Base-by-base conservation (phyloP, 1,140 invertebrate species). In the Thalassaphorura encarpata region DNA sequence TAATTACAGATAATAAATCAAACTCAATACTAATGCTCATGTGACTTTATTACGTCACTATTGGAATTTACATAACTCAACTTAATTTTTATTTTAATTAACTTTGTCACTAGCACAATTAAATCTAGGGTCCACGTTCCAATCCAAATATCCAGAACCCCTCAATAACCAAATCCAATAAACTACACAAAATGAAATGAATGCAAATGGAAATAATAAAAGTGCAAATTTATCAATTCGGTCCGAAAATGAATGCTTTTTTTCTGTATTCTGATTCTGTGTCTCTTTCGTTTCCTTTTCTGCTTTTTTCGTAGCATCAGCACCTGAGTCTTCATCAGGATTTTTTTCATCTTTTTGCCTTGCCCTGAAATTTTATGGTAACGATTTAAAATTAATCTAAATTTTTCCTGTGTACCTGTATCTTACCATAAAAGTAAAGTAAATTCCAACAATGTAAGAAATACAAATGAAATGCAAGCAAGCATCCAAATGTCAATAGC, bases 401-500 rank as follows among this genome's bases (percentile, higher is more conserved):
- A 36, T 36, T n/a, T 11, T 36, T 36, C n/a, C n/a, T n/a, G n/a
- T n/a, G 33, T 11, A n/a, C n/a, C 33, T 11, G 11, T 36, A n/a
- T 36, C 33, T 48, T 28, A 51, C 48, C 48, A 51, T 6, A 27
- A 19, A n/a, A 51, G 23, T 3, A 51, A 4, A 18, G 6, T 36
- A 21, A 51, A 36, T 24, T 51, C 48, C 13, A 83, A 69, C 16
- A 85, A 69, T 1, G 80, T 80, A 8, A 81, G 72, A 68, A 84
- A 84, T 19, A 84, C 82, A 69, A 84, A 84, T 31, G 81, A 71
- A 4, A 83, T 81, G 69, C 83, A 84, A 8, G 76, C 79, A 60
- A 81, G 78, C 67, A 83, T 75, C 83, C 83, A 84, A 26, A 83
- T 78, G 67, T 84, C 83, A 24, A 83, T 79, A 59, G 80, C 81